Conservation (phyloP, 1,140 invertebrate genomes). For the Hyles vespertilio region DNA sequence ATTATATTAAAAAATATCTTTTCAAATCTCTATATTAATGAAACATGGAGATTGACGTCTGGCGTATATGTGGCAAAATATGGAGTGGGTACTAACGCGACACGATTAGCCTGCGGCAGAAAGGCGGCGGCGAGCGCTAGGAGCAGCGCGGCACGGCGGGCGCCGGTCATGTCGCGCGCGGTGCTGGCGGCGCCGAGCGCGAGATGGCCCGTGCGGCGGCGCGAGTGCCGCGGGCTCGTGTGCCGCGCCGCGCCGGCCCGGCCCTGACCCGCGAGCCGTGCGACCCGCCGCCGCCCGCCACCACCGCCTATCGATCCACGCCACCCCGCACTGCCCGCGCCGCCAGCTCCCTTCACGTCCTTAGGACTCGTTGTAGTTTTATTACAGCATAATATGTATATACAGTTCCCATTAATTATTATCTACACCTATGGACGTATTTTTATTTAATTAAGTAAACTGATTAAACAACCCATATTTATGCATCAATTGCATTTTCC, state of each 20-base stretch:
- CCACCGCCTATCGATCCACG: conserved; percentile 7
- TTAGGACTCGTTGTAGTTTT: too few species aligned
- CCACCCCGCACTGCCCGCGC: not conserved
- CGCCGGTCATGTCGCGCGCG: conserved; percentile 19
- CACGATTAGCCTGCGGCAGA: conserved; percentile 23
- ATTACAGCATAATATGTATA: too few species aligned
- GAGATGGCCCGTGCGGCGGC: conserved; percentile 4
- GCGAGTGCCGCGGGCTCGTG: conserved; percentile 13
- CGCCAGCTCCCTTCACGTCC: not conserved
- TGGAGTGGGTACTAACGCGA: conserved; percentile 17
- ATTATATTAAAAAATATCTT: not conserved
- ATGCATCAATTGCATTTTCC: too few species aligned
- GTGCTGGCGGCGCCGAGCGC: conserved; percentile 13
- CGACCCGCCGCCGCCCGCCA: conserved; percentile 4
- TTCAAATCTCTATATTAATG: not conserved
- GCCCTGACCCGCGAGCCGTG: not conserved
- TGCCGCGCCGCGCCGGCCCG: conserved; percentile 7
- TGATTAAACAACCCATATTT: too few species aligned
- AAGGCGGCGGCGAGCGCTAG: conserved; percentile 24
- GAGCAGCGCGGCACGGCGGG: conserved; percentile 23
- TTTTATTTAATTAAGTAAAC: too few species aligned
- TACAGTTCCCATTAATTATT: too few species aligned
- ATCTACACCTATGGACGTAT: too few species aligned
- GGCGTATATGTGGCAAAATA: not conserved
- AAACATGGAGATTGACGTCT: not conserved